Evolutionary conservation across 2,888 invertebrate species (phyloP), one percentile per base, ranked within the genome.

Genomic region (Agonopterix alstromeriana): DNA sequence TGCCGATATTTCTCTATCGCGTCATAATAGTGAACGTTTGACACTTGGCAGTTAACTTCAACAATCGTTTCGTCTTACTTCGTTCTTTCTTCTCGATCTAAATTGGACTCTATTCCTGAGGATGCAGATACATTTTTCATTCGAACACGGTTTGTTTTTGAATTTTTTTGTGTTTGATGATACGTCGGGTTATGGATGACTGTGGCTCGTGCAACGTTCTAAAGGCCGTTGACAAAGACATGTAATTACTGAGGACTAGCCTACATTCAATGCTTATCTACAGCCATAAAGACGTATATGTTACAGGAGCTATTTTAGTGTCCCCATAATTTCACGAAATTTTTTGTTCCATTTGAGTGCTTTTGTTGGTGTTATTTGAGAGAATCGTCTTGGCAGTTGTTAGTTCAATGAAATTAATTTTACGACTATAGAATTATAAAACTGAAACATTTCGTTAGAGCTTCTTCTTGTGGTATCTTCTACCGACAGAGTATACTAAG

Each of bases 11-110:
- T 77, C 74, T 72, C 67, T 69, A 73, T 72, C 63, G 65, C 63
- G 58, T 69, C 72, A 77, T 77, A 77, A 77, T 75, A 74, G 73
- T 71, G 66, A 69, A 60, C 75, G 61, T 73, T 77, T 77, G 75
- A 74, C 75, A 75, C 70, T 74, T 73, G 68, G 61, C 60, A 58
- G 61, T 57, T 56, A 55, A 54, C 50, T 54, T 54, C 47, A 48
- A 48, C 49, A 43, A 46, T 3, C 40, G 51, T 51, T 57, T 47
- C 38, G 51, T 27, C 58, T 10, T 50, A 65, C 55, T 50, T 54
- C 46, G 14, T 42, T 46, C 36, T 35, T 1, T n/a, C 9, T 43
- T 49, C 40, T 11, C 53, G 55, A 56, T 9, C 50, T 46, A 35
- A 62, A 51, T 53, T 61, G 54, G 48, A 58, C 56, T 59, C 58